phyloP scores from a whole-genome alignment of 1,140 invertebrate genomes.

The Pemphigus obesinymphae region DNA sequence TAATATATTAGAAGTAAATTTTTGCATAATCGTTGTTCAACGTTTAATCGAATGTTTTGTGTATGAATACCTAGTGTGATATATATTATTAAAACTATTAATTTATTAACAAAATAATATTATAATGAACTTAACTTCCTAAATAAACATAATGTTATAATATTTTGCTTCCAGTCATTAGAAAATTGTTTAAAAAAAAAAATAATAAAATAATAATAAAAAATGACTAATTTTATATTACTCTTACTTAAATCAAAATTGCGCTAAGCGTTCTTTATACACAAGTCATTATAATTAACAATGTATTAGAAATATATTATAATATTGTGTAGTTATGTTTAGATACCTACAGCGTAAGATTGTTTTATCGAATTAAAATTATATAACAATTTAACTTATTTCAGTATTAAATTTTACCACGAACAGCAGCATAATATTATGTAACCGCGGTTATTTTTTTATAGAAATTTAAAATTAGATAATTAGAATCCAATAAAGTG shows the following conservation, averaged over 20 bases:
- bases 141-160: conserved; percentile 26
- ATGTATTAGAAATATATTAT: not conserved
- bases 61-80: conserved; percentile 40
- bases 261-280: not conserved
- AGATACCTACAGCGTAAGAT: not conserved
- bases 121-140: conserved; percentile 22
- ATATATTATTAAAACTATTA: conserved; percentile 32
- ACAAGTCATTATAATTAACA: conserved; percentile 34
- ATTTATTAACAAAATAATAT: conserved; percentile 39
- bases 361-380: conserved; percentile 12
- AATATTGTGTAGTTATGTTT: not conserved
- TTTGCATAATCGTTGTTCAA: conserved; percentile 36
- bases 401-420: not conserved
- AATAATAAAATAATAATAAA: no score
- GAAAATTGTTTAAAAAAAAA: conserved; percentile 15
- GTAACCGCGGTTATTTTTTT: not conserved
- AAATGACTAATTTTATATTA: conserved; percentile 32
- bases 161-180: conserved; percentile 35
- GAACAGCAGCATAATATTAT: no score
- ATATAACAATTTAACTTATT: conserved; percentile 4
- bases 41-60: conserved; percentile 29
- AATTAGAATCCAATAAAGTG: not conserved
- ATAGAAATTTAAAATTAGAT: conserved; percentile 12
- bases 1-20: conserved; percentile 40
- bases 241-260: conserved; percentile 39